Conservation (phyloP, 2,888 invertebrate genomes). For the Herminia tarsipennalis region DNA sequence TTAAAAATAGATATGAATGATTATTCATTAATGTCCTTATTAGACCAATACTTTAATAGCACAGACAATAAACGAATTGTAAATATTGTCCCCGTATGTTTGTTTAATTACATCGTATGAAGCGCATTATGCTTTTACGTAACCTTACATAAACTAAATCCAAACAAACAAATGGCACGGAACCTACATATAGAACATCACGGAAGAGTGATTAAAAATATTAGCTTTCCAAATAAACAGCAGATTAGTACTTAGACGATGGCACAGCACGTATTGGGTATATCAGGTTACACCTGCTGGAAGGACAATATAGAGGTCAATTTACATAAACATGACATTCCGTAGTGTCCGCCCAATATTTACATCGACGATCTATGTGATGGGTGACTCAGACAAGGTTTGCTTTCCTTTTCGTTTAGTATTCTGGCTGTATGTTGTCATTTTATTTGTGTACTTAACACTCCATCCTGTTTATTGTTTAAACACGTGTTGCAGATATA, state of each 20-base stretch:
- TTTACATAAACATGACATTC: conserved; percentile 66
- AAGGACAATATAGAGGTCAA: conserved; percentile 60
- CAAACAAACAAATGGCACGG: background rate
- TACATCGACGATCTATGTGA: conserved; percentile 38
- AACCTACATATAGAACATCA: conserved; percentile 8
- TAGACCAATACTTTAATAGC: background rate
- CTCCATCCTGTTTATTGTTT: conserved; percentile 8
- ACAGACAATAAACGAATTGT: conserved; percentile 20
- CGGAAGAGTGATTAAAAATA: conserved; percentile 53
- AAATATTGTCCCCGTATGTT: conserved; percentile 26
- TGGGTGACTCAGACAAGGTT: conserved; percentile 47
- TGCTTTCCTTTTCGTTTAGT: conserved; percentile 62
- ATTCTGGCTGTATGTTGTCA: conserved; percentile 46
- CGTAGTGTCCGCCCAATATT: conserved; percentile 55
- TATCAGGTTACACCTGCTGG: conserved; percentile 64
- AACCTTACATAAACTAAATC: conserved; percentile 3
- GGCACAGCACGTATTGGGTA: conserved; percentile 62
- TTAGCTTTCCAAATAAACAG: conserved; percentile 65
- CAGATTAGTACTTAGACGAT: conserved; percentile 30
- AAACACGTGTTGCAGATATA: background rate
- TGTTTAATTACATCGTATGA: background rate
- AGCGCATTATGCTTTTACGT: background rate
- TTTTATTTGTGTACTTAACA: conserved; percentile 26
- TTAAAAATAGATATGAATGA: background rate
- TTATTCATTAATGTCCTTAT: background rate